Evolutionary conservation across 2,113 vertebrate genomes (phyloP).

Genomic region (Alouatta palliata): DNA sequence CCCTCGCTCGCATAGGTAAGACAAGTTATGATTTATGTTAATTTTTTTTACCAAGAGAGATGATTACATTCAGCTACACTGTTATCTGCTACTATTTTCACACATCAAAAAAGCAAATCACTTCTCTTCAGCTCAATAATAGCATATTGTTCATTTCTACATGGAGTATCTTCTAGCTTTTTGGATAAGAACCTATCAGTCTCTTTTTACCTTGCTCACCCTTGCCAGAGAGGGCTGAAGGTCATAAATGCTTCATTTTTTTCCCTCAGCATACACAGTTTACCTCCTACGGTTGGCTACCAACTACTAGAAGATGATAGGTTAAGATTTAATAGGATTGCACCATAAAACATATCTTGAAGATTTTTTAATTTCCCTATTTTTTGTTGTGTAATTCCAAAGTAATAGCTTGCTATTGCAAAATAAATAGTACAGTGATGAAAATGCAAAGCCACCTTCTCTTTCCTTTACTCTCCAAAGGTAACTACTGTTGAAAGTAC

Average conservation of each 20-base stretch:
- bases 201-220: background rate
- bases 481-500: background rate
- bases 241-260: slow-evolving; percentile 14
- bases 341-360: background rate
- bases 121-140: slow-evolving; percentile 40
- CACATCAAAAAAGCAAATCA: background rate
- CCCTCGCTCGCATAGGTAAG: background rate
- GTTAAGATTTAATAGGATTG: background rate
- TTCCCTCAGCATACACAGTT: background rate
- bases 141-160: slow-evolving; percentile 35
- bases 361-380: background rate
- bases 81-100: slow-evolving; percentile 31
- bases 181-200: background rate
- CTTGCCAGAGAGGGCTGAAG: slow-evolving; percentile 29
- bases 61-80: slow-evolving; percentile 2
- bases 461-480: background rate
- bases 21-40: slow-evolving; percentile 1
- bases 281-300: background rate
- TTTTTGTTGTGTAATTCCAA: slow-evolving; percentile 31
- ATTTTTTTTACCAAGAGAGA: background rate
- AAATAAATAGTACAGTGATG: background rate
- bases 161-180: background rate
- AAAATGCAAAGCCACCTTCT: slow-evolving; percentile 3
- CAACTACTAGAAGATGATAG: background rate
- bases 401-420: slow-evolving; percentile 25